Base-by-base conservation (phyloP, 2,888 invertebrate species). In the Rhodophaea formosa region DNA sequence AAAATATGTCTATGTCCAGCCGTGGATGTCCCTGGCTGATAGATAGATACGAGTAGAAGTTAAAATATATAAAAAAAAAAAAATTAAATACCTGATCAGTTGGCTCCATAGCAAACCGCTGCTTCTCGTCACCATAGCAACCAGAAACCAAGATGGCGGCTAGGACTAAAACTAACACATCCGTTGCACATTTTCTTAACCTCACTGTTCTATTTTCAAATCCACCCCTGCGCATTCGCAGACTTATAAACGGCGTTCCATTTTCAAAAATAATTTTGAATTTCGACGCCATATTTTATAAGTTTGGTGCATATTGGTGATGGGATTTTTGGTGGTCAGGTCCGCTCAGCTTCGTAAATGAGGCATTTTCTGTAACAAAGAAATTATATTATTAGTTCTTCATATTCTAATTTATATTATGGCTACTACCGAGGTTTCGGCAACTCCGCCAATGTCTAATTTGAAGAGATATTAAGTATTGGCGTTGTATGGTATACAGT, bases 51-150 rank as follows among this genome's bases (percentile, higher is more conserved):
- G n/a, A n/a, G n/a, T n/a, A n/a, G 1, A 10, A 42, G 7, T 10
- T 1, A n/a, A 42, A 42, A 16, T 44, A n/a, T 15, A 44, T 43
- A 46, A 46, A 12, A 12, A 17, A 23, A 23, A 23, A 46, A 5
- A 60, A 62, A 60, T 55, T 63, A 69, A 60, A 58, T 71, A 88
- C 88, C 86, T 89, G 95, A 92, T 98, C 97, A 83, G 95, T 95
- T 2, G 98, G 98, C 79, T 98, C 96, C 93, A 96, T 96, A 39
- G 96, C 96, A 84, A 98, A 98, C 82, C 95, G 94, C 88, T 98
- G 98, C 75, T 94, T 94, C 62, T 83, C 82, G 70, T 77, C 77
- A 71, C 90, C 77, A 87, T 86, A 68, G 77, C 86, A 81, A 78
- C 84, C 74, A 76, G 77, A 70, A 66, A 83, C 68, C 71, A 86